Conservation (phyloP, 2,113 vertebrate species). For the Sterrhoptilus dennistouni region DNA sequence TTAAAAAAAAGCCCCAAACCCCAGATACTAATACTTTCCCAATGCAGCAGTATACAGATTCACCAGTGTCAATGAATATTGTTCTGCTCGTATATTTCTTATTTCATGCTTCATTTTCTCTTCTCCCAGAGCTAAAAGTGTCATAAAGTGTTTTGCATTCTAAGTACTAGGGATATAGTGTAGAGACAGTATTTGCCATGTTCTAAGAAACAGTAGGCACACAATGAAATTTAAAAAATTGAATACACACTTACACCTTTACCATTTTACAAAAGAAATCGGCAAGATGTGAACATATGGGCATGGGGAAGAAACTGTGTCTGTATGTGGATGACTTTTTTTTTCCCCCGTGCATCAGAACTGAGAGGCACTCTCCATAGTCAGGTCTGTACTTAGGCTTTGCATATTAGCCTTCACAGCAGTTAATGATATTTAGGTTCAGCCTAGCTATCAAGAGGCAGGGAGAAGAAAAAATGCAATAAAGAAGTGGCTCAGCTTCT, state of each 20-base stretch:
- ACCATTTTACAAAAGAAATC: background rate
- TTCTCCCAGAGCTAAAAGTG: slow-evolving; percentile 64
- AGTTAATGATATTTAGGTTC: background rate
- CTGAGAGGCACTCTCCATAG: background rate
- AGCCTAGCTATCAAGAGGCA: background rate
- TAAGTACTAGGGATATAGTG: slow-evolving; percentile 58
- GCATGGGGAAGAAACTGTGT: background rate
- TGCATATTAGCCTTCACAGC: background rate
- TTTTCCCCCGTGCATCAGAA: background rate
- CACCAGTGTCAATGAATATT: slow-evolving; percentile 67
- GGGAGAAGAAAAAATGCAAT: background rate
- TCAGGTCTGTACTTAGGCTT: background rate
- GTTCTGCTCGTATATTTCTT: slow-evolving; percentile 73
- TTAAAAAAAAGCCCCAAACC: background rate
- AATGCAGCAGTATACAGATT: slow-evolving; percentile 16
- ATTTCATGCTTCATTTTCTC: slow-evolving; percentile 75
- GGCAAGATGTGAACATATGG: background rate
- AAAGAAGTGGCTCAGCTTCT: background rate
- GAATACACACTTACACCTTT: background rate
- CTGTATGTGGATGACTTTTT: background rate
- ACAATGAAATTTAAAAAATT: slow-evolving; percentile 1
- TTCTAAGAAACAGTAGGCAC: slow-evolving; percentile 17
- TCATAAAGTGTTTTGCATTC: slow-evolving; percentile 68
- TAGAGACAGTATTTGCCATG: slow-evolving; percentile 52
- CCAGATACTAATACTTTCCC: slow-evolving; percentile 7